Base-by-base conservation (phyloP, 2,888 invertebrate species). In the Beris chalybata region DNA sequence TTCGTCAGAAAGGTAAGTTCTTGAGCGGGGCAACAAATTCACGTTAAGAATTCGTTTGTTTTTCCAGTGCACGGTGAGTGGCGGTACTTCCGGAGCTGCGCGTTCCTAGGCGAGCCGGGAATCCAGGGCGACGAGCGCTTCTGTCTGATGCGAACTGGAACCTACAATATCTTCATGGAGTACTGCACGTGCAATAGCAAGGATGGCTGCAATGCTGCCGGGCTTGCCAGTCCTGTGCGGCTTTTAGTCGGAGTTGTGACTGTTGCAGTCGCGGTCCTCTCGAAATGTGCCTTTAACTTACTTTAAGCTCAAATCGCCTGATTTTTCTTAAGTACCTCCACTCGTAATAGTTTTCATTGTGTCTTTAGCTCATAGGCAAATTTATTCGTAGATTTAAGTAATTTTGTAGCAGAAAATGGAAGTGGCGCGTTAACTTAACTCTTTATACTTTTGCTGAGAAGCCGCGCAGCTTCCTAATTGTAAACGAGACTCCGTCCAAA, bases 121-220 rank as follows among this genome's bases (percentile, higher is more conserved):
- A 91, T 95, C 58, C 88, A 86, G 74, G 93, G 93, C 0, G 95
- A 95, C 74, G 95, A 95, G 79, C 84, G 95, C 64, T 95, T 91
- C 80, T 95, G 95, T 73, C 82, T 94, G 11, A 92, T 95, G 90
- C 85, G 94, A 74, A 92, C 93, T 0, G 95, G 95, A 22, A 93
- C 93, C 1, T 94, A 93, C 80, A 94, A 96, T 77, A 93, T 96
- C 72, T 95, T 95, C 77, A 89, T 93, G 83, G 95, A 96, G 79
- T 94, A 92, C 74, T 96, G 95, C 77, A 94, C 94, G 0, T 95
- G 95, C 68, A 92, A 92, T 74, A 92, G 91, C 74, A 95, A 95
- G 80, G 94, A 95, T 78, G 95, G 95, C 0, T 95, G 95, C 77
- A 95, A 95, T 78, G 79, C 86, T 3, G 89, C 88, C 0, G 77